Evolutionary conservation across 2,888 invertebrate genomes (phyloP), one percentile per base, ranked within the genome.

Genomic region (Coleophora deauratella): DNA sequence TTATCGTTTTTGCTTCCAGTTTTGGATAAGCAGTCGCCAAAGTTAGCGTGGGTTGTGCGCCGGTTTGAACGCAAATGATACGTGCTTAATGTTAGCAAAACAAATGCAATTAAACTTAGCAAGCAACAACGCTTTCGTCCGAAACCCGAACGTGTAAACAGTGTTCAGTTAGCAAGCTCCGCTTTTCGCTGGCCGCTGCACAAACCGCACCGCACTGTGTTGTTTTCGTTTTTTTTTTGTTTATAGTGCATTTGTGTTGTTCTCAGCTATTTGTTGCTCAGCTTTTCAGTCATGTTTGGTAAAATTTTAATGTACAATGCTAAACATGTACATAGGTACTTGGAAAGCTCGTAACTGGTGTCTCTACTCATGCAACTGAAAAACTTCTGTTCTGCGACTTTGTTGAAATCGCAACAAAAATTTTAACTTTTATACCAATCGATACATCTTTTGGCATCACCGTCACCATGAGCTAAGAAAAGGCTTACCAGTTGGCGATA

Each of bases 161-260:
- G 63, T 61, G 58, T 61, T 59, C 65, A 64, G 67, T 72, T 71
- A 70, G 70, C 72, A 70, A 70, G 70, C 72, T 70, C 63, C 58
- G 62, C 69, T 68, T 65, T 58, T 59, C 54, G 15, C 33, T 21
- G 35, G 31, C 38, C 42, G 27, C 42, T 11, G 27, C 37, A 59
- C 58, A 54, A 59, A 62, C 65, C 59, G 61, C 60, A 59, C n/a
- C n/a, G n/a, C 58, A 55, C 59, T 53, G 52, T 52, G 52, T 56
- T 56, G 54, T 61, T 57, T 42, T 51, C 47, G n/a, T n/a, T n/a
- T n/a, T 67, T 67, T 67, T 66, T 67, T 66, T 59, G 64, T 57
- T 64, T 53, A 55, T 55, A 61, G 57, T 69, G 66, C 66, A 70
- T 74, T 72, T 68, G 67, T 67, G 60, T 57, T 54, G 63, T 62